phyloP scores from a whole-genome alignment of 2,113 vertebrate species.

The Syrmaticus mikado region DNA sequence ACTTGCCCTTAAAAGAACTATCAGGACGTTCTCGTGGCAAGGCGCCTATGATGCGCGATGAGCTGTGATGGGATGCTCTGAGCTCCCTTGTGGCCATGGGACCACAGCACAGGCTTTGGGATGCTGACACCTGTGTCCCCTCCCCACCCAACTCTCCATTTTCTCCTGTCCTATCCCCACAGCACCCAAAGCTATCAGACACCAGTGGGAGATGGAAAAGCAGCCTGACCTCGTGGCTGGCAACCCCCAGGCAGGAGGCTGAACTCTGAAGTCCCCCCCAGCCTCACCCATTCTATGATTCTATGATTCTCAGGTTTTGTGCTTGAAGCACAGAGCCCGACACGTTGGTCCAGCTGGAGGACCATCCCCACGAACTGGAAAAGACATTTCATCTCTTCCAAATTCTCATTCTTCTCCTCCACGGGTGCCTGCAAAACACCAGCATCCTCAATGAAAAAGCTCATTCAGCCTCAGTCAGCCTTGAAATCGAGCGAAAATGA shows the following conservation, averaged over 20 bases:
- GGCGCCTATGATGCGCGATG: neutral
- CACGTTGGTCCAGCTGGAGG: fast-evolving
- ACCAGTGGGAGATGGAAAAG: neutral
- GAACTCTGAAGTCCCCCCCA: no score
- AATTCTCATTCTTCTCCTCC: neutral
- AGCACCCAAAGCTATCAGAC: fast-evolving
- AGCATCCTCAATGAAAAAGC: neutral
- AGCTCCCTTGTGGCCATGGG: fast-evolving
- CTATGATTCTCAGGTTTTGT: neutral
- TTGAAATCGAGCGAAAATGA: neutral
- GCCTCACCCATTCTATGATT: no score
- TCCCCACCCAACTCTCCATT: fast-evolving
- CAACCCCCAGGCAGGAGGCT: no score
- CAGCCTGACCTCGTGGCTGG: no score
- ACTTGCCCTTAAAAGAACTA: neutral
- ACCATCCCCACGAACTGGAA: neutral
- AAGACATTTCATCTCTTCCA: neutral
- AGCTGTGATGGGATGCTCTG: fast-evolving
- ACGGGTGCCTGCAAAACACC: neutral
- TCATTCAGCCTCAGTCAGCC: neutral
- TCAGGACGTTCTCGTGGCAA: neutral
- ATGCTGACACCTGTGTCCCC: fast-evolving
- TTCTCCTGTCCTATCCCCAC: neutral
- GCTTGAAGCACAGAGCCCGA: fast-evolving
- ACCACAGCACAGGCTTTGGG: neutral